Conservation (phyloP, 2,888 invertebrate genomes). For the Schizaphis graminum region DNA sequence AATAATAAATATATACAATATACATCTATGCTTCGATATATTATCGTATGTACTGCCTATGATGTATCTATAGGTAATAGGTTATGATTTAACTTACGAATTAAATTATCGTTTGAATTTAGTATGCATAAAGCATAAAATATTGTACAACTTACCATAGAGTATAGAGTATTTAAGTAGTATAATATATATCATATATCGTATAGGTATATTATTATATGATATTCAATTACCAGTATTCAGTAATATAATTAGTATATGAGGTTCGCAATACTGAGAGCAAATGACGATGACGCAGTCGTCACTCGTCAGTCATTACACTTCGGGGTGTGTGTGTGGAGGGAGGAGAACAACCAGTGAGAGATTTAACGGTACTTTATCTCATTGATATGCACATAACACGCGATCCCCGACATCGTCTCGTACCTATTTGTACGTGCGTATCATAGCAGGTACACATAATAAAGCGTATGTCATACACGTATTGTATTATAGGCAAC, state of each 20-base stretch:
- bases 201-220: not conserved
- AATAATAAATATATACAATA: not conserved
- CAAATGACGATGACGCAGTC: not conserved
- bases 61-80: not conserved
- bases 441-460: not conserved
- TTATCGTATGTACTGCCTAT: not conserved
- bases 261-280: not conserved
- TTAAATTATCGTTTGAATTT: not conserved
- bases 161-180: not conserved
- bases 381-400: constrained; percentile 33
- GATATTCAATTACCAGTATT: not conserved
- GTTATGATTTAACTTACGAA: not conserved
- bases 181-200: not conserved
- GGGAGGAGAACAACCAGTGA: not conserved
- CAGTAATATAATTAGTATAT: too few species aligned
- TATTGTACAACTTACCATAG: not conserved
- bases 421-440: not conserved
- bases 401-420: not conserved
- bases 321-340: not conserved
- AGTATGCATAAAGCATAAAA: not conserved
- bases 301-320: not conserved
- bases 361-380: constrained; percentile 19
- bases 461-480: not conserved
- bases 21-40: not conserved
- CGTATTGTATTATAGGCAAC: not conserved